Percentiles rank a stretch among this genome's conserved stretches.
Evolutionary conservation across 2,797 vertebrate genomes (phyloP).

Genomic region (Neopelma chrysocephalum): DNA sequence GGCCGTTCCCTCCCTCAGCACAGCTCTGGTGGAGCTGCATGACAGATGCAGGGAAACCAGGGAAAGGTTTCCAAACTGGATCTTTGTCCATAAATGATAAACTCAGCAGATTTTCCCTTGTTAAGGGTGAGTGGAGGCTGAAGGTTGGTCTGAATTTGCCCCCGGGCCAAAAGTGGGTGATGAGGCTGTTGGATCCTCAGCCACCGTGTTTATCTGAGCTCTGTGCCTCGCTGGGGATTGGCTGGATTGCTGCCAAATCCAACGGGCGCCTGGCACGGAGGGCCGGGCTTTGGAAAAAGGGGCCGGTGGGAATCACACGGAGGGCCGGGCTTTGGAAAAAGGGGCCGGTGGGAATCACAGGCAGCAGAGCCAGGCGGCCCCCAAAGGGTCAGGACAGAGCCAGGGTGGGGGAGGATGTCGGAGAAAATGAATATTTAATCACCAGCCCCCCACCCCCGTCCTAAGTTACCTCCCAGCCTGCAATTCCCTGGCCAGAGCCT

Average conservation of each 20-base stretch:
- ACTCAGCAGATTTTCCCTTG: background rate
- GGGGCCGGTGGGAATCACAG: background rate
- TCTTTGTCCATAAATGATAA: rapidly evolving
- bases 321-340: background rate
- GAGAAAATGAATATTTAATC: background rate
- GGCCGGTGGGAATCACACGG: rapidly evolving
- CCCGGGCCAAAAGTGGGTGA: background rate
- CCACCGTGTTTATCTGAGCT: background rate
- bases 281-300: rapidly evolving
- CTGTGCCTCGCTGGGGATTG: background rate
- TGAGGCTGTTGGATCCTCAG: background rate
- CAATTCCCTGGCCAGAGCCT: rapidly evolving
- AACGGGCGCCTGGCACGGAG: rapidly evolving
- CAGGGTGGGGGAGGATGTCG: background rate
- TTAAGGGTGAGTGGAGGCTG: rapidly evolving
- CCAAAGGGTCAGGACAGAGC: background rate
- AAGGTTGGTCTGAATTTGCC: background rate
- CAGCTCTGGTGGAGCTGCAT: background rate
- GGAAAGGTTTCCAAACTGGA: background rate
- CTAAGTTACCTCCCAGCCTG: background rate
- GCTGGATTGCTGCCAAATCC: background rate
- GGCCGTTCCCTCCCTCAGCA: background rate
- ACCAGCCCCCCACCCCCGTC: rapidly evolving
- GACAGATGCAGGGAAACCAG: background rate
- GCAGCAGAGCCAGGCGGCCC: background rate